A percentile compares a stretch with the other conserved stretches of the same genome.
Conservation (phyloP, 1,140 invertebrate genomes). For the Nasonia giraulti region DNA sequence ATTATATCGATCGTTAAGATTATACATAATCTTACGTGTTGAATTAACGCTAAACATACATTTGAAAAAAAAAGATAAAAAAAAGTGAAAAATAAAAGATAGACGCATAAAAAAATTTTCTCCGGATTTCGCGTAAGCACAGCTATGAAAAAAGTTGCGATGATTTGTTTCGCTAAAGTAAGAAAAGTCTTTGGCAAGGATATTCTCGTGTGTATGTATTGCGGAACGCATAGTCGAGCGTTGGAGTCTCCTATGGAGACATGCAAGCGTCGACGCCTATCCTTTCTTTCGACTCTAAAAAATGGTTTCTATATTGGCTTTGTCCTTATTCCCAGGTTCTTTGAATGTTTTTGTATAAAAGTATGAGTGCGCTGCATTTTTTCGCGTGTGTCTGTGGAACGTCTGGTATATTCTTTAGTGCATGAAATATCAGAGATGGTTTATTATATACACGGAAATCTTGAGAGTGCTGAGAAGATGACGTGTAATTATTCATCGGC, state of each 20-base stretch:
- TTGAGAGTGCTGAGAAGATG: slow-evolving; percentile 49
- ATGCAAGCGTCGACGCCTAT: slow-evolving; percentile 1
- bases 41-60: slow-evolving; percentile 45
- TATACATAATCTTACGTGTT: slow-evolving; percentile 55
- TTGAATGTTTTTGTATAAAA: slow-evolving; percentile 48
- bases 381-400: slow-evolving; percentile 39
- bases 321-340: slow-evolving; percentile 33
- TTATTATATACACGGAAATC: slow-evolving; percentile 54
- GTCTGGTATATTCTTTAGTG: slow-evolving; percentile 46
- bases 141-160: slow-evolving; percentile 32
- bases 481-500: slow-evolving; percentile 54
- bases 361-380: slow-evolving; percentile 31
- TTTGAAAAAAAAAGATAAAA: slow-evolving; percentile 25
- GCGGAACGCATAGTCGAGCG: slow-evolving; percentile 25
- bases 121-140: slow-evolving; percentile 6
- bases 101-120: slow-evolving; percentile 5
- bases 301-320: slow-evolving; percentile 49
- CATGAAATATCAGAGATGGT: slow-evolving; percentile 46
- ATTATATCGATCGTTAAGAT: slow-evolving; percentile 54
- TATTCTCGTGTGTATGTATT: slow-evolving; percentile 21
- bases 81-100: slow-evolving; percentile 6
- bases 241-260: slow-evolving; percentile 51
- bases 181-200: slow-evolving; percentile 16
- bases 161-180: slow-evolving; percentile 2
- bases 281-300: slow-evolving; percentile 36